Evolutionary conservation across 2,888 invertebrate genomes (phyloP).

Genomic region (Hemaris fuciformis): DNA sequence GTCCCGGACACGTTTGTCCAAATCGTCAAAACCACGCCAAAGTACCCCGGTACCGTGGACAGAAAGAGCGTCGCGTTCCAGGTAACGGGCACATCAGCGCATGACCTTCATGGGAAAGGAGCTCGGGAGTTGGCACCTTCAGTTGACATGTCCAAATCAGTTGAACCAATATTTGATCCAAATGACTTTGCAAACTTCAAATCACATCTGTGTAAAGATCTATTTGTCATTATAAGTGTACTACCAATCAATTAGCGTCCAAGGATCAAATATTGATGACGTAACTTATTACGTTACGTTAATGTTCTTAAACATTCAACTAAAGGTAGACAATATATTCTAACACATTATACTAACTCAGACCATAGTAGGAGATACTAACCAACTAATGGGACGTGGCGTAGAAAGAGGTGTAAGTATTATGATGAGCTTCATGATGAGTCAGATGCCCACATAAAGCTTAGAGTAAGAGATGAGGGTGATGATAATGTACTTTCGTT

Average conservation of each 20-base stretch:
- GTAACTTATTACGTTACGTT: too few species aligned
- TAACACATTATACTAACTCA: slow-evolving; percentile 28
- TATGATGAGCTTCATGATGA: neutral
- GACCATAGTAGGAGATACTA: slow-evolving; percentile 12
- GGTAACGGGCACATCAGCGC: slow-evolving; percentile 69
- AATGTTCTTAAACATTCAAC: too few species aligned
- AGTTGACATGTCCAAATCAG: slow-evolving; percentile 14
- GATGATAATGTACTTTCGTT: too few species aligned
- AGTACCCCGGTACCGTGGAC: slow-evolving; percentile 83
- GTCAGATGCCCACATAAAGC: too few species aligned
- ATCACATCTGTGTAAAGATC: neutral
- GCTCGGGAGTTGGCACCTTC: slow-evolving; percentile 17
- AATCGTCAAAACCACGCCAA: slow-evolving; percentile 87
- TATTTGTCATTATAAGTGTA: neutral
- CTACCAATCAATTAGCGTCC: neutral
- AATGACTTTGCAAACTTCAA: neutral
- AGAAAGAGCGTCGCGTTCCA: slow-evolving; percentile 75
- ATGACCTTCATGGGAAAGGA: slow-evolving; percentile 37
- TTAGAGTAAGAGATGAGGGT: too few species aligned
- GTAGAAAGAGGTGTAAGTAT: slow-evolving; percentile 7
- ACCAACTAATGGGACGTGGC: slow-evolving; percentile 23
- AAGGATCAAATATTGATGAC: neutral
- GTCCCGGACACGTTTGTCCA: slow-evolving; percentile 94
- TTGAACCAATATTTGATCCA: neutral
- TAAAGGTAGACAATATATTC: slow-evolving; percentile 1